Evolutionary conservation across 2,113 vertebrate genomes (phyloP), one percentile per base, ranked within the genome.

Genomic region (Ictalurus furcatus): DNA sequence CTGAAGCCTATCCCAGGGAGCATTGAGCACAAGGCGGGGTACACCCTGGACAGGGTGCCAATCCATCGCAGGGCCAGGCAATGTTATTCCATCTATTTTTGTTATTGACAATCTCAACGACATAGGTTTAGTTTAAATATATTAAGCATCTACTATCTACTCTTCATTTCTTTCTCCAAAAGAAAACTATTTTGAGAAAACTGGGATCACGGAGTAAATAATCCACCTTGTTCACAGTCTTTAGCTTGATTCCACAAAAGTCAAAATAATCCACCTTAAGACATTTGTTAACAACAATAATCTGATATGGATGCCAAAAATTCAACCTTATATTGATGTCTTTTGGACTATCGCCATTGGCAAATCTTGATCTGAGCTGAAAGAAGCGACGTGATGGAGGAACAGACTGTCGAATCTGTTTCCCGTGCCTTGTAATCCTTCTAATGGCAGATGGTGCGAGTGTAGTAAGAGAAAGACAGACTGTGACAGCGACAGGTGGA

Each of bases 401-500:
- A 67, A 40, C 83, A 67, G 44, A 34, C 58, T 61, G 8, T 67
- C 13, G n/a, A 85, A 85, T 52, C 40, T 52, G 61, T 48, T 48
- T 52, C 37, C 2, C 4, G 12, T 69, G 61, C 40, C 30, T 85
- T n/a, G 2, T 19, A 69, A 67, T 67, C 8, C 28, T 85, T 13
- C 37, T 17, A 13, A 48, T 30, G 44, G 63, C 40, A 67, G 61
- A 85, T 69, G 63, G 61, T 52, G 25, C 40, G 1, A 69, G 28
- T 30, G 28, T 85, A 67, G 67, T 21, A 48, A 84, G 83, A 65
- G 25, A 67, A 84, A 37, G 83, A 84, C 23, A 6, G 83, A n/a
- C 37, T 63, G 37, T 48, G 83, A 63, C 82, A 84, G 82, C 34
- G 34, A 84, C 83, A 65, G 83, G 83, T 84, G 83, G 63, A 40